Evolutionary conservation across 2,113 vertebrate genomes (phyloP), one percentile per base, ranked within the genome.

Genomic region (Corydoras maculifer): DNA sequence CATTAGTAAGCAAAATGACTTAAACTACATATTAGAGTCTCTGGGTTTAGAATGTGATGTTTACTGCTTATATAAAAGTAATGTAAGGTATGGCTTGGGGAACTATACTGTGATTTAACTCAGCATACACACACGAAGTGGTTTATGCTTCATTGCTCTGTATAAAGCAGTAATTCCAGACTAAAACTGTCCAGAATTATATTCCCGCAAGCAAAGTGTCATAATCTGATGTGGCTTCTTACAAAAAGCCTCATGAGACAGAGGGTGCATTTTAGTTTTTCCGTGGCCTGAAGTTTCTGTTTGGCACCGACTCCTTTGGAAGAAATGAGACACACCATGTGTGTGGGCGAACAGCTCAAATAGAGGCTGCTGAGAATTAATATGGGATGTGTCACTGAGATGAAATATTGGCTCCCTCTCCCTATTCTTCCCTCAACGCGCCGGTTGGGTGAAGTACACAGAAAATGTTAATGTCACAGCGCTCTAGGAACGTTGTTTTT

Each of bases 361-460:
- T 51, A 29, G 57, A 65, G 65, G 70, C 66, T 77, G 80, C 54
- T 69, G 78, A 80, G 77, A 64, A 81, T 84, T 79, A 78, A 82
- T 80, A 79, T 65, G 73, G 82, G 80, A 75, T 65, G 82, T 80
- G 82, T 59, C 82, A 82, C 57, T 73, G 58, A 75, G 70, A 76
- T 81, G 60, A 81, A 83, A 75, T 32, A 73, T 78, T 82, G 81
- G 76, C 75, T 29, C 35, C 11, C 30, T 14, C n/a, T 76, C 50
- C 69, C 9, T 71, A 30, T 59, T 58, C 58, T 32, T 54, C 74
- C 53, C 60, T 60, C 58, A 69, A 64, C 66, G 62, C 68, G 76
- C 48, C 31, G 50, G 25, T 60, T 31, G 29, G 62, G 72, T 48
- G 53, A 67, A 64, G 75, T 35, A 62, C 18, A 69, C 30, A 70